Conservation (phyloP, 2,113 vertebrate species). For the Suricata suricatta region DNA sequence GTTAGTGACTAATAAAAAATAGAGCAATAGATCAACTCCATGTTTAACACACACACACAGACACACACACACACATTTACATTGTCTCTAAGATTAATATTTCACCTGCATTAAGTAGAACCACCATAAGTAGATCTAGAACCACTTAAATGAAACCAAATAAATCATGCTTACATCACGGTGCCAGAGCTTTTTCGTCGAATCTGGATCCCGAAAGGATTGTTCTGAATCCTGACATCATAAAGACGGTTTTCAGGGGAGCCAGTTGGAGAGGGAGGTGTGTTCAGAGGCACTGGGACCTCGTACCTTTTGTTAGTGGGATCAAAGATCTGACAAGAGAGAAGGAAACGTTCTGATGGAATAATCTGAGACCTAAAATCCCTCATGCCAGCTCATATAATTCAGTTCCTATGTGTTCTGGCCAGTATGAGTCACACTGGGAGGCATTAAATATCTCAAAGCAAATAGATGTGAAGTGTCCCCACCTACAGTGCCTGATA, state of each 20-base stretch:
- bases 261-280: constrained; percentile 79
- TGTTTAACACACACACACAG: neutral
- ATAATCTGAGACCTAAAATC: neutral
- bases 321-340: constrained; percentile 89
- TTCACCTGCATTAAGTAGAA: neutral
- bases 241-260: constrained; percentile 83
- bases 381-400: neutral
- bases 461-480: neutral
- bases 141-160: neutral
- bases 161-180: constrained; percentile 87
- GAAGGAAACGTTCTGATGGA: neutral
- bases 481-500: neutral
- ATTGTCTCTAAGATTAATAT: neutral
- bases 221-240: constrained; percentile 78
- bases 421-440: neutral
- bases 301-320: constrained; percentile 87
- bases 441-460: neutral
- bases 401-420: neutral
- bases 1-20: constrained; percentile 1
- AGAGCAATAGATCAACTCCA: neutral
- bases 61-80: neutral
- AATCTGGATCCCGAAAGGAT: constrained; percentile 92
- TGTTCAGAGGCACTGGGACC: constrained; percentile 90
- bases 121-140: neutral
- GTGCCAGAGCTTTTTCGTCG: constrained; percentile 87